A percentile compares a stretch with the other conserved stretches of the same genome.
Conservation (phyloP, 1,140 invertebrate genomes). For the Aphelenchoides avenae region DNA sequence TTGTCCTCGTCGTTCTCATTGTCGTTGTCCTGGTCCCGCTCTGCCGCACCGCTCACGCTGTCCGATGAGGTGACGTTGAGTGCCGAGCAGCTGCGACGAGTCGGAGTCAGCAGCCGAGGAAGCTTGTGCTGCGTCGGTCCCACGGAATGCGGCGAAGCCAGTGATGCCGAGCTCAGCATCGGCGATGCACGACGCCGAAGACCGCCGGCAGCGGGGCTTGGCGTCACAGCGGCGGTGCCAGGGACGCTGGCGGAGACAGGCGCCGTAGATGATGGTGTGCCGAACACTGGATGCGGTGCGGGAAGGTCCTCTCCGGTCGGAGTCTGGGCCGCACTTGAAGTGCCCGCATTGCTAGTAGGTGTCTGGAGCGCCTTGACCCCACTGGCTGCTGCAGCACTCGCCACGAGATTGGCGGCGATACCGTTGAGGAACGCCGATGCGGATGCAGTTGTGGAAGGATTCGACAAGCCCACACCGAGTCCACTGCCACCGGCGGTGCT, state of each 20-base stretch:
- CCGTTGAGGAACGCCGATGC: conserved; percentile 23
- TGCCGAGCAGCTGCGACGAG: conserved; percentile 28
- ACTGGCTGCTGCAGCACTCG: conserved; percentile 14
- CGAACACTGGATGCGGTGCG: conserved; percentile 10
- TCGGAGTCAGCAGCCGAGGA: conserved; percentile 28
- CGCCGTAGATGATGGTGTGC: conserved; percentile 12
- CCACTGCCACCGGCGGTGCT: background rate
- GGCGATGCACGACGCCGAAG: conserved; percentile 3
- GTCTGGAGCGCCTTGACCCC: background rate
- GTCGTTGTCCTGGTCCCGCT: conserved; percentile 31
- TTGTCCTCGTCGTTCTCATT: conserved; percentile 35
- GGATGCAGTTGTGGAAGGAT: conserved; percentile 3
- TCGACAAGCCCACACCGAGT: background rate
- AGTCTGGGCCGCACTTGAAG: background rate
- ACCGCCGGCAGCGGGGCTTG: conserved; percentile 16
- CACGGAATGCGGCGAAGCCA: no score
- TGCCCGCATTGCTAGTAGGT: no score
- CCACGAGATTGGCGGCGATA: conserved; percentile 22
- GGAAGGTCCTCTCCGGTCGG: conserved; percentile 1
- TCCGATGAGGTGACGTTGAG: no score
- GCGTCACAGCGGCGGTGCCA: conserved; percentile 11
- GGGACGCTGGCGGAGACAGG: background rate
- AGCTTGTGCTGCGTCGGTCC: background rate
- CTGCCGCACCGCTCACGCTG: conserved; percentile 8
- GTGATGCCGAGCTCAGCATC: no score